Base-by-base conservation (phyloP, 2,113 vertebrate genomes). In the Notarius lentiginosus region DNA sequence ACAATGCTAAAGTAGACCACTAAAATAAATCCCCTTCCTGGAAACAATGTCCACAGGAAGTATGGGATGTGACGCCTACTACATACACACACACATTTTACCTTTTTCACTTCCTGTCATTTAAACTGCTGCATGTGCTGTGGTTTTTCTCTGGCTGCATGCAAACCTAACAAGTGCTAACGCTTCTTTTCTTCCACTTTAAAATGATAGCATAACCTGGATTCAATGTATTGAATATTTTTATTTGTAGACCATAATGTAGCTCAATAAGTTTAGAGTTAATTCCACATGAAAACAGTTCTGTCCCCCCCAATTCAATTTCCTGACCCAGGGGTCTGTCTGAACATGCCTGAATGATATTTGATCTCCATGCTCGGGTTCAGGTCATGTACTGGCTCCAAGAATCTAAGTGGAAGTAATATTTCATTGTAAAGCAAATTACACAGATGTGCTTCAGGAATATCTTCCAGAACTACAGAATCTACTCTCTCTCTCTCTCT, bases 91-190 rank as follows among this genome's bases (percentile, higher is more conserved):
- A 41, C 41, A 41, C 41, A 41, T 41, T 84, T 88, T 73, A 88
- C 82, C 84, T 86, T 79, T 81, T 61, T 88, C 83, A 84, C 82
- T 89, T 90, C 88, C 83, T 90, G 89, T 63, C 84, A 20, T 84
- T 55, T 58, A 34, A 47, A 82, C 34, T 14, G 24, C 8, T 73
- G 34, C 30, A 41, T 61, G 55, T 30, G 7, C 4, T 83, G 58
- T 60, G 72, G 41, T 73, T 87, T 82, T 49, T 82, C 68, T 82
- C 68, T 75, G 83, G 24, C 17, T 51, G 34, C 77, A 79, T 27
- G 9, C 53, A 55, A 60, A 79, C 55, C 77, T 17, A 34, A 58
- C 14, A 11, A 60, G 79, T 60, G 79, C 9, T 11, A 18, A 10
- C 2, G n/a, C 49, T 79, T 55, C 51, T 27, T 15, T 53, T 15